phyloP scores from a whole-genome alignment of 2,113 vertebrate species.

The Todiramphus saurophagus region DNA sequence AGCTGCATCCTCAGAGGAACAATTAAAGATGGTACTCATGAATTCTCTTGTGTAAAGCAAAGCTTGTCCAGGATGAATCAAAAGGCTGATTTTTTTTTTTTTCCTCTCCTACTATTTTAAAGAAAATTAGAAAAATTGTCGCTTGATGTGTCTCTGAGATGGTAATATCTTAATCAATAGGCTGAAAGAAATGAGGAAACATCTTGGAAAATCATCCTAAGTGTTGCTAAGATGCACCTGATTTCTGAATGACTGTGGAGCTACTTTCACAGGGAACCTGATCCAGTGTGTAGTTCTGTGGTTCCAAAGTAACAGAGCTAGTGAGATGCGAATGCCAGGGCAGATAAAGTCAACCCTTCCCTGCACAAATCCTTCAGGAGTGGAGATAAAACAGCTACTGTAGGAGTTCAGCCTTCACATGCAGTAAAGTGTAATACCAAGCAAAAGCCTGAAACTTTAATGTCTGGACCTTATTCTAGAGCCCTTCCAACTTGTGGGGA shows the following conservation, averaged over 20 bases:
- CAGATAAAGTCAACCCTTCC: background rate
- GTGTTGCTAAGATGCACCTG: background rate
- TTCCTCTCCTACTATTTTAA: background rate
- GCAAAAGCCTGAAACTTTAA: background rate
- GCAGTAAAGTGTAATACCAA: background rate
- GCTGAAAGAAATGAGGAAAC: background rate
- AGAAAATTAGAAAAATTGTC: background rate
- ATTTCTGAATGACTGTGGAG: background rate
- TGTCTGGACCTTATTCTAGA: background rate
- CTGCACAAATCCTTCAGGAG: background rate
- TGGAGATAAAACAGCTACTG: background rate
- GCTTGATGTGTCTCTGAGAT: background rate
- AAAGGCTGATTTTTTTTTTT: background rate
- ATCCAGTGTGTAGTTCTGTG: background rate
- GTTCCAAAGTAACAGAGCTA: background rate
- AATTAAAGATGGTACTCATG: background rate
- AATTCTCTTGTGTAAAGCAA: fast-evolving
- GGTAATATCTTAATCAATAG: background rate
- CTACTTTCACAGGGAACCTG: background rate
- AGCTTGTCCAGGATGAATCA: background rate
- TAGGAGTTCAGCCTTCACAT: background rate
- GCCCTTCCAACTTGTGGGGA: background rate
- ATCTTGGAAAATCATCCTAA: background rate
- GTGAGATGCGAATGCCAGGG: background rate
- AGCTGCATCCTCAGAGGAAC: background rate